Conservation (phyloP, 1,140 invertebrate species). For the Calycopis cecrops region DNA sequence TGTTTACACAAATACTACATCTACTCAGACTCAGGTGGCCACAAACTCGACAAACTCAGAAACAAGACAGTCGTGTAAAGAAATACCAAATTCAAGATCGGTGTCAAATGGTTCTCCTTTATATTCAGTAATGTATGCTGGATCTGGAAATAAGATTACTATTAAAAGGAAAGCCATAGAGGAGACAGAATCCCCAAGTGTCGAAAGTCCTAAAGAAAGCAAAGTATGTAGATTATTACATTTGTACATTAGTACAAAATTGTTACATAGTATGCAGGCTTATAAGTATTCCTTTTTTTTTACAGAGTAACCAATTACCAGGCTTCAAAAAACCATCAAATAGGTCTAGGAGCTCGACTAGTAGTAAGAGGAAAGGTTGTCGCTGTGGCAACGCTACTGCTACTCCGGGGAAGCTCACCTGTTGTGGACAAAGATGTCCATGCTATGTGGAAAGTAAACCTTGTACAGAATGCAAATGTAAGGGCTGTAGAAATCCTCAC, state of each 20-base stretch:
- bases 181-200: constrained; percentile 48
- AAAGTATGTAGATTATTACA: constrained; percentile 32
- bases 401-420: constrained; percentile 91
- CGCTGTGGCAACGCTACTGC: constrained; percentile 93
- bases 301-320: constrained; percentile 56
- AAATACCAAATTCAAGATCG: constrained; percentile 74
- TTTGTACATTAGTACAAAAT: constrained; percentile 12
- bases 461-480: constrained; percentile 91
- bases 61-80: constrained; percentile 47
- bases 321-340: constrained; percentile 75
- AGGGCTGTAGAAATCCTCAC: constrained; percentile 93
- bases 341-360: constrained; percentile 57
- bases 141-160: constrained; percentile 87
- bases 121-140: constrained; percentile 87
- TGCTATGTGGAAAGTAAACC: constrained; percentile 93
- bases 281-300: constrained; percentile 9
- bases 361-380: constrained; percentile 83
- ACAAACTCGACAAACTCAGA: constrained; percentile 54
- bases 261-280: no score
- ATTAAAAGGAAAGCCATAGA: constrained; percentile 85
- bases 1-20: constrained; percentile 81
- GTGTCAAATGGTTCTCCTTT: constrained; percentile 82
- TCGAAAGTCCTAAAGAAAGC: constrained; percentile 46
- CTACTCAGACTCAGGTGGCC: constrained; percentile 79
- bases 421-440: constrained; percentile 93